Evolutionary conservation across 2,888 invertebrate species (phyloP).

Genomic region (Drosophila neonasuta): DNA sequence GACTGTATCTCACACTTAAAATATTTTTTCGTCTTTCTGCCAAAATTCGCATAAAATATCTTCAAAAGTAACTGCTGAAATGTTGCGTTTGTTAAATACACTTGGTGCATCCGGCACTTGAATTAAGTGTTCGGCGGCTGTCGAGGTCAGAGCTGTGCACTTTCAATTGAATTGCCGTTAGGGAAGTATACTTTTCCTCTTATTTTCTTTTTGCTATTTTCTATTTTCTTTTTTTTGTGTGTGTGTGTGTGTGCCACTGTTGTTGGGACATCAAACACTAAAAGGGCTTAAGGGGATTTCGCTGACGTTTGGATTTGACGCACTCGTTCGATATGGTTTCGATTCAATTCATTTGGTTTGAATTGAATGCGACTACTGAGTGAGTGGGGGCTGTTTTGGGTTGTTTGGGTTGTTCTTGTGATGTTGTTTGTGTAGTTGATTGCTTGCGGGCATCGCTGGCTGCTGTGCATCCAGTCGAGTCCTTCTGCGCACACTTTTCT

Average conservation of each 20-base stretch:
- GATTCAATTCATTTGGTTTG: constrained; percentile 58
- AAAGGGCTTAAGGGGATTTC: constrained; percentile 55
- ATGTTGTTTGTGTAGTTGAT: constrained; percentile 34
- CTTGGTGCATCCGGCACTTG: not conserved
- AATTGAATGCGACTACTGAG: constrained; percentile 51
- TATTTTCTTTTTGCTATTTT: constrained; percentile 1
- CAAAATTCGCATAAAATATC: not conserved
- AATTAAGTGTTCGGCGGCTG: constrained; percentile 5
- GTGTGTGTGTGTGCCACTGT: constrained; percentile 1
- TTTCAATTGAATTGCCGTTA: constrained; percentile 28
- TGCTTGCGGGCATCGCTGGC: constrained; percentile 56
- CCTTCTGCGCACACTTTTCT: constrained; percentile 3
- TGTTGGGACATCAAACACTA: constrained; percentile 45
- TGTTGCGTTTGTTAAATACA: constrained; percentile 1
- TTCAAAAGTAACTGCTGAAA: not conserved
- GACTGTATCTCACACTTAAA: not conserved
- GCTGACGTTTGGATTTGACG: constrained; percentile 35
- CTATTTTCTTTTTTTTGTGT: constrained; percentile 5
- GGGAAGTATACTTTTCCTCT: constrained; percentile 10
- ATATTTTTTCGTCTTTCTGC: not conserved
- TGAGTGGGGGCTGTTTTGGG: not conserved
- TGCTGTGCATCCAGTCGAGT: constrained; percentile 10
- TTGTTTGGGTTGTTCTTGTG: constrained; percentile 22
- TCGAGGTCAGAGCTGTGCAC: constrained; percentile 9
- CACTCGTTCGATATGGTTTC: constrained; percentile 41